Conservation (phyloP, 2,113 vertebrate genomes). For the Pteruthius melanotis region DNA sequence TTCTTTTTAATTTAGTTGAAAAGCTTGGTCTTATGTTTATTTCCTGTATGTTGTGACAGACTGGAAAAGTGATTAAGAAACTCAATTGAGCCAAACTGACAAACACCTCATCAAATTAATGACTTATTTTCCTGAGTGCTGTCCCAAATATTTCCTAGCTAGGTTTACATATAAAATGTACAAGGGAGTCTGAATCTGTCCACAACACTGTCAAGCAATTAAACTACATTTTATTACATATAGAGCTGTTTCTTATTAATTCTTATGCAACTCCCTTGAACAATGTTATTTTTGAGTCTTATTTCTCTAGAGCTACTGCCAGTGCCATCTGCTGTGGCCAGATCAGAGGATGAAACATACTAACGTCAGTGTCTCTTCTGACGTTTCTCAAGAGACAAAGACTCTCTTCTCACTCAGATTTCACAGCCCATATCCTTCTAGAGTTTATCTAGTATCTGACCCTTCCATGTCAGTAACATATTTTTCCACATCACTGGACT, state of each 20-base stretch:
- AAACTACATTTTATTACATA: neutral
- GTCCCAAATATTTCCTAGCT: neutral
- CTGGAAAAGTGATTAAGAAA: neutral
- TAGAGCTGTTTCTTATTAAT: neutral
- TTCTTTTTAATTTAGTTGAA: neutral
- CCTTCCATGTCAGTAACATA: neutral
- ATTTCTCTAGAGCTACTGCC: neutral
- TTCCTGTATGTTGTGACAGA: neutral
- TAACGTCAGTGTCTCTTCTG: neutral
- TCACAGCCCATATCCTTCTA: neutral
- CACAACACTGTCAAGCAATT: neutral
- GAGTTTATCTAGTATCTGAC: neutral
- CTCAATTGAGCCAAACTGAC: neutral
- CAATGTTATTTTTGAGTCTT: neutral
- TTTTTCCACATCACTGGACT: slow-evolving; percentile 24
- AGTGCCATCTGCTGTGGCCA: neutral
- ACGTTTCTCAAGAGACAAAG: neutral
- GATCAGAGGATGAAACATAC: neutral
- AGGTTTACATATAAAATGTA: neutral
- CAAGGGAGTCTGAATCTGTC: neutral
- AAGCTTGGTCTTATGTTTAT: neutral
- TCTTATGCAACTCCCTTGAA: neutral
- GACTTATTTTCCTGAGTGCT: neutral
- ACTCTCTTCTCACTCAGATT: neutral
- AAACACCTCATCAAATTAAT: neutral